Evolutionary conservation across 1,140 invertebrate genomes (phyloP).

Genomic region (Brachionus calyciflorus): DNA sequence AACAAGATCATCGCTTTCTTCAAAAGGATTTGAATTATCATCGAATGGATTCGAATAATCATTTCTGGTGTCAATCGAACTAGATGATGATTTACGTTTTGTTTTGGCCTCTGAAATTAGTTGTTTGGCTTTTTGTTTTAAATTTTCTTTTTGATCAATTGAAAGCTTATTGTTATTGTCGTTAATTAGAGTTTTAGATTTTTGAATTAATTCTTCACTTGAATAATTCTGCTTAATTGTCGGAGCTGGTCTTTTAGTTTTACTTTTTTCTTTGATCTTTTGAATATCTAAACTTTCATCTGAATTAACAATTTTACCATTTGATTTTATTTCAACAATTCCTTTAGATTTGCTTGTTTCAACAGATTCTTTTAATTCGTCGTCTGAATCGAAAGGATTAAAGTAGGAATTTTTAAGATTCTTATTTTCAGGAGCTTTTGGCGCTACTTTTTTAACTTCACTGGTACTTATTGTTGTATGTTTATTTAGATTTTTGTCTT

Average conservation of each 20-base stretch:
- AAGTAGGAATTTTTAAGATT: conserved; percentile 4
- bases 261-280: background rate
- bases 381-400: conserved; percentile 27
- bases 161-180: background rate
- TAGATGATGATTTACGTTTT: background rate
- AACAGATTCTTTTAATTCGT: background rate
- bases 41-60: background rate
- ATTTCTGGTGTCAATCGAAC: background rate
- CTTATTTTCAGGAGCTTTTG: background rate
- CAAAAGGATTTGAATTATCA: background rate
- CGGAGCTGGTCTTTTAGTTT: background rate
- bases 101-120: background rate
- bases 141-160: background rate
- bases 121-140: too few relatives aligned
- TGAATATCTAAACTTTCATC: too few relatives aligned
- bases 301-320: background rate
- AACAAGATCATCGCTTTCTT: background rate
- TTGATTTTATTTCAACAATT: background rate
- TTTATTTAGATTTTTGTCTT: background rate
- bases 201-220: conserved; percentile 22
- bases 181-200: background rate
- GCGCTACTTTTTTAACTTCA: background rate
- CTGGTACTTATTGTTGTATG: background rate
- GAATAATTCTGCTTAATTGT: background rate
- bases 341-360: background rate